A percentile compares a stretch with the other conserved stretches of the same genome.
phyloP scores from a whole-genome alignment of 2,113 vertebrate species.

The Pteropus alecto region DNA sequence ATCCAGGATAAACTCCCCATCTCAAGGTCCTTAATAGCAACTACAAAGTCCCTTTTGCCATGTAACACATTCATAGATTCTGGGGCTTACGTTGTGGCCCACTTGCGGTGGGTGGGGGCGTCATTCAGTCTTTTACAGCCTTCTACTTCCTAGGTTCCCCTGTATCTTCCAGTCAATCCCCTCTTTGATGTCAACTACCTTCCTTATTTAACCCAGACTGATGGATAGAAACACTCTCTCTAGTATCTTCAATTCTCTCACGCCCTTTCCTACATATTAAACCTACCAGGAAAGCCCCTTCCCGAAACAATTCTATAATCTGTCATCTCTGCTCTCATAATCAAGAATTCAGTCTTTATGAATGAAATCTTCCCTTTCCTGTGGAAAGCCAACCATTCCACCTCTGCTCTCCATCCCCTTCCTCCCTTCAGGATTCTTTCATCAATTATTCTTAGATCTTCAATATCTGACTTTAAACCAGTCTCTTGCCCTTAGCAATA shows the following conservation, averaged over 20 bases:
- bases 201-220: background rate
- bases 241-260: background rate
- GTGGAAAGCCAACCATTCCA: background rate
- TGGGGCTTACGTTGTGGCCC: background rate
- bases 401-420: background rate
- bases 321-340: background rate
- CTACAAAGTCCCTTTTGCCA: background rate
- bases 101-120: rapidly evolving
- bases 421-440: background rate
- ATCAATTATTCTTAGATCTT: background rate
- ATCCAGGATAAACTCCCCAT: background rate
- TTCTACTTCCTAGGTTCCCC: background rate
- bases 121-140: background rate
- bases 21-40: background rate
- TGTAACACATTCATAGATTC: background rate
- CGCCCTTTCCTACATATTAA: background rate
- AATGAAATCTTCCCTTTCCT: background rate
- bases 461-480: background rate
- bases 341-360: background rate
- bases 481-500: background rate
- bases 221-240: background rate
- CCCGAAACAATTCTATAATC: background rate
- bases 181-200: background rate
- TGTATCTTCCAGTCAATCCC: background rate
- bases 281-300: background rate